Evolutionary conservation across 2,888 invertebrate genomes (phyloP), one percentile per base, ranked within the genome.

Genomic region (Lottia gigantea): DNA sequence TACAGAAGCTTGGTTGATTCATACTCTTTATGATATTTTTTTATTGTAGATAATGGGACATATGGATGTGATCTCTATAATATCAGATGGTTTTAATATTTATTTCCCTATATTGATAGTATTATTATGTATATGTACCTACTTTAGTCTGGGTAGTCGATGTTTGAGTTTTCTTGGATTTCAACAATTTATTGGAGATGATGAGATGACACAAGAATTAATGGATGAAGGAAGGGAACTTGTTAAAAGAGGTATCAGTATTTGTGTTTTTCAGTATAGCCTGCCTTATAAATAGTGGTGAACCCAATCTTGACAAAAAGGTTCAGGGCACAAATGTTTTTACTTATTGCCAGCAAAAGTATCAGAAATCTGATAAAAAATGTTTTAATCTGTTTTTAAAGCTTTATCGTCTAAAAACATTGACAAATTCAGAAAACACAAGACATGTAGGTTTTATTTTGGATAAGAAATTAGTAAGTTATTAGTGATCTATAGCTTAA

Each of bases 31-130:
- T 7, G 19, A 11, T 31, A 16, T 63, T 25, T 72, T 67, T 64
- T 64, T 66, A 70, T 75, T 83, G 64, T 80, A 90, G 92, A 93
- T 97, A 81, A 99, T 99, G 98, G 99, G 99, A 0, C 98, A 99
- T 88, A 96, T 99, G 97, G 98, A 98, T 89, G 97, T 99, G 0
- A 93, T 99, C 70, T 94, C 95, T 45, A 95, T 99, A 74, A 95
- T 99, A 78, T 95, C 98, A 0, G 95, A 97, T 88, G 98, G 98
- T 12, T 98, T 99, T 90, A 99, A 99, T 90, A 94, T 99, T 70
- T 99, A 99, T 90, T 97, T 99, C 89, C 99, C 99, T 0, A 98
- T 98, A 92, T 93, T 95, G 73, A 97, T 99, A 87, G 92, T 98
- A 72, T 92, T 94, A 62, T 93, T 99, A 80, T 98, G 98, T 85